phyloP scores from a whole-genome alignment of 1,140 invertebrate genomes.

The Drosophila ironensis region DNA sequence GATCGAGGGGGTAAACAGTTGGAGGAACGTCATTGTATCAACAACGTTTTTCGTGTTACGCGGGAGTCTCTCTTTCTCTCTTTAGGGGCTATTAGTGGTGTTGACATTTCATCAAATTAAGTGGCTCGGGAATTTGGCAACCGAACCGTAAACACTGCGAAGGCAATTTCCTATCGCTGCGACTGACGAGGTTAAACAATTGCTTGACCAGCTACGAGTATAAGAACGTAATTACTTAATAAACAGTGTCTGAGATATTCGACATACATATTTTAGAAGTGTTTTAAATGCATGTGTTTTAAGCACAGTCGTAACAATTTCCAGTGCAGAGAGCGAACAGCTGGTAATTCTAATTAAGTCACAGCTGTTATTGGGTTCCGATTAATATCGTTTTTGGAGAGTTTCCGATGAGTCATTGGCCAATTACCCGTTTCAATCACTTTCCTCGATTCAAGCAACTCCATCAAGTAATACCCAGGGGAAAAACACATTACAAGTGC shows the following conservation, averaged over 20 bases:
- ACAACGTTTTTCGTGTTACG: constrained; percentile 3
- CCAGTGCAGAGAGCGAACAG: background rate
- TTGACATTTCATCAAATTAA: constrained; percentile 38
- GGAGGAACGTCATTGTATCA: constrained; percentile 41
- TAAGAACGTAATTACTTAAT: background rate
- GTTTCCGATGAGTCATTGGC: background rate
- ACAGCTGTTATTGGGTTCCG: background rate
- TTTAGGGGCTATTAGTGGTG: constrained; percentile 5
- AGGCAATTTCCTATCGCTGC: constrained; percentile 1
- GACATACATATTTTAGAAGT: too few species aligned
- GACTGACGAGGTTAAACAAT: background rate
- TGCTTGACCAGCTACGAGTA: background rate
- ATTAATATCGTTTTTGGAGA: background rate
- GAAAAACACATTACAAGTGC: constrained; percentile 6
- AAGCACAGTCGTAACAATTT: too few species aligned
- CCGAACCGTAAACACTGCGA: constrained; percentile 19
- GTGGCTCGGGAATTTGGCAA: constrained; percentile 21
- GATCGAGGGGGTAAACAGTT: constrained; percentile 23
- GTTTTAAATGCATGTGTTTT: too few species aligned
- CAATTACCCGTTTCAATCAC: background rate
- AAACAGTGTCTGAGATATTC: too few species aligned
- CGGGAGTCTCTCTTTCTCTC: background rate
- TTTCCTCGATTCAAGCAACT: background rate
- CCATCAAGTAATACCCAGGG: constrained; percentile 1
- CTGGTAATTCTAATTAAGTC: background rate